Conservation (phyloP, 2,888 invertebrate genomes). For the Pomacea canaliculata region DNA sequence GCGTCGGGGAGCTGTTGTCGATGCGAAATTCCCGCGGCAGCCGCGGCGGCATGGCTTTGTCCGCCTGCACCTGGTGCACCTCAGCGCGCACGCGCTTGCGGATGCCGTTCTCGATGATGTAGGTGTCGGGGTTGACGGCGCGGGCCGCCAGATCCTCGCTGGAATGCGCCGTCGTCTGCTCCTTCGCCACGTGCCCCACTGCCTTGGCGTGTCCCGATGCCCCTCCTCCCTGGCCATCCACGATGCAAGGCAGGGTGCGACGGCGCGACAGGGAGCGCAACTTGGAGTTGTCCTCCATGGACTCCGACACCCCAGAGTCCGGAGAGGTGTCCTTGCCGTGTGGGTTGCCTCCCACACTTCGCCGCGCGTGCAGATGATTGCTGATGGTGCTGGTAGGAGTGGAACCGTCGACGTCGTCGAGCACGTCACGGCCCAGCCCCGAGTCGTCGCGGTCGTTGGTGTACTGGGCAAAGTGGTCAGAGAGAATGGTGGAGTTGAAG, state of each 20-base stretch:
- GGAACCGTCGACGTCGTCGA: constrained; percentile 34
- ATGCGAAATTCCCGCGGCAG: constrained; percentile 81
- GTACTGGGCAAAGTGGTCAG: constrained; percentile 70
- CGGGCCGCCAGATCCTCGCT: constrained; percentile 57
- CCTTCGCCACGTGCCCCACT: constrained; percentile 33
- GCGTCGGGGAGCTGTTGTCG: constrained; percentile 42
- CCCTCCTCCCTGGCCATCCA: constrained; percentile 39
- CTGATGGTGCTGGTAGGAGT: not conserved
- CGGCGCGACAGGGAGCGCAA: constrained; percentile 58
- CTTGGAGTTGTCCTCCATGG: constrained; percentile 54
- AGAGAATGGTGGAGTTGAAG: constrained; percentile 65
- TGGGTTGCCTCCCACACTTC: constrained; percentile 21
- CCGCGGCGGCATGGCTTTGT: constrained; percentile 26
- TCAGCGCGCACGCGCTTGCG: constrained; percentile 65
- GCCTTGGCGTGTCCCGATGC: constrained; percentile 10
- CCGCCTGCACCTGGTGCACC: constrained; percentile 40
- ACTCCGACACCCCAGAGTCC: constrained; percentile 64
- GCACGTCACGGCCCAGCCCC: constrained; percentile 57
- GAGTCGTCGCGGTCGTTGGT: constrained; percentile 58
- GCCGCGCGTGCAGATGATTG: constrained; percentile 15
- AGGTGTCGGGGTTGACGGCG: constrained; percentile 58
- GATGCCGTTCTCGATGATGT: constrained; percentile 68
- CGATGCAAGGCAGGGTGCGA: constrained; percentile 65
- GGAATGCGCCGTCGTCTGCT: constrained; percentile 56
- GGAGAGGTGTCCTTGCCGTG: constrained; percentile 59